Conservation (phyloP, 2,888 invertebrate species). For the Leptinotarsa peninsularis region DNA sequence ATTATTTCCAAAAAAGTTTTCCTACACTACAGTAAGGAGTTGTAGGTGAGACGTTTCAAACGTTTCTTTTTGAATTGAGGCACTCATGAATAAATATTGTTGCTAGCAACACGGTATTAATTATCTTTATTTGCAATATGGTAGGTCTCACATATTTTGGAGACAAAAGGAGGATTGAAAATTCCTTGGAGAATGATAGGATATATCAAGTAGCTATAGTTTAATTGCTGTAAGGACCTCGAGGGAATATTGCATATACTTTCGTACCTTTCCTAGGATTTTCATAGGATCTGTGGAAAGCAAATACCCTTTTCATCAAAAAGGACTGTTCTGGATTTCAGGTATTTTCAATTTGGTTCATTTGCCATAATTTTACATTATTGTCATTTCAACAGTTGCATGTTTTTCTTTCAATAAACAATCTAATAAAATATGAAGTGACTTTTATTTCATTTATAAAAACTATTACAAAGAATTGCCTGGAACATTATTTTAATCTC, state of each 20-base stretch:
- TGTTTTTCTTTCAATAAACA: not conserved
- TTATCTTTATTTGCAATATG: slow-evolving; percentile 47
- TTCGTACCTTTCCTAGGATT: slow-evolving; percentile 48
- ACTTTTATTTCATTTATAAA: slow-evolving; percentile 15
- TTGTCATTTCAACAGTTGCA: slow-evolving; percentile 3
- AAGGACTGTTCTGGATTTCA: slow-evolving; percentile 16
- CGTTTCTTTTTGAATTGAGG: not conserved
- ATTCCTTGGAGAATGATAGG: slow-evolving; percentile 45
- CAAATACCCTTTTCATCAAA: slow-evolving; percentile 10
- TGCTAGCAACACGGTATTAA: not conserved
- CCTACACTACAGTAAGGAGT: no score
- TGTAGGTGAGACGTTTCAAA: no score
- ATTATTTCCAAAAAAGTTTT: no score
- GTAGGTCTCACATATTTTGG: slow-evolving; percentile 51
- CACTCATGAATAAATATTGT: not conserved
- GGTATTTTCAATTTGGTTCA: slow-evolving; percentile 16
- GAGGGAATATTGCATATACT: slow-evolving; percentile 42
- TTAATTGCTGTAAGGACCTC: slow-evolving; percentile 38
- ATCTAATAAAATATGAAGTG: not conserved
- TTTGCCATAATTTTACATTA: slow-evolving; percentile 1
- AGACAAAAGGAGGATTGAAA: slow-evolving; percentile 45
- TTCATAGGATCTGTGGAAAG: slow-evolving; percentile 26
- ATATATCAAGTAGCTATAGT: slow-evolving; percentile 40
- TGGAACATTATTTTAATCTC: not conserved
- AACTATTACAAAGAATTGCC: not conserved